Evolutionary conservation across 2,888 invertebrate species (phyloP), one percentile per base, ranked within the genome.

Genomic region (Auanema freiburgensis): DNA sequence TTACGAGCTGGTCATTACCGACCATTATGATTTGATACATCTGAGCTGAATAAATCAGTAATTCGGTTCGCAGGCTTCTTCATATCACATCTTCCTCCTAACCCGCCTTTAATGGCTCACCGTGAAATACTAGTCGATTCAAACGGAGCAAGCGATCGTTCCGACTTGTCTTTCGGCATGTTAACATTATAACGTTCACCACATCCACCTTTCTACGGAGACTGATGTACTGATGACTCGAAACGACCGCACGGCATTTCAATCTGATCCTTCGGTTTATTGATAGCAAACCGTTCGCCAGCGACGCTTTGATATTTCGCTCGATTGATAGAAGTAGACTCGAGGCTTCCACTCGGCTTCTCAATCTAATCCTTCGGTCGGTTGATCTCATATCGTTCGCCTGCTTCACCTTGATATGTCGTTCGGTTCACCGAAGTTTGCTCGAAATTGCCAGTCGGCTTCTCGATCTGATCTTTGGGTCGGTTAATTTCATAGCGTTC

Each of bases 401-500:
- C 50, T n/a, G 24, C 50, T n/a, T 16, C 50, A 23, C 50, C 50
- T 50, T 50, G 50, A 16, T n/a, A 50, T 12, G 33, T 5, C 18
- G 54, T 0, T 33, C 18, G 24, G 33, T 54, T 54, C 54, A 25
- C 1, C 33, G 54, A 41, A 1, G 54, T 54, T 2, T 18, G 18
- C 33, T 53, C 33, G n/a, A 53, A 2, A 10, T 21, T 25, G 6
- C 40, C 53, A 16, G 33, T 53, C 1, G 24, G 40, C 33, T 33
- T 53, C 10, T 53, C 53, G 8, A 16, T 21, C 53, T 53, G 53
- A n/a, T 53, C 53, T 16, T 53, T 18, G 12, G 53, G 53, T 23
- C 40, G 18, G 12, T 12, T 23, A 3, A 23, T 40, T 53, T 23
- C 14, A 16, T n/a, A 23, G 18, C 53, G 25, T 16, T 53, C 50